Conservation (phyloP, 2,797 vertebrate species). For the Liasis olivaceus region DNA sequence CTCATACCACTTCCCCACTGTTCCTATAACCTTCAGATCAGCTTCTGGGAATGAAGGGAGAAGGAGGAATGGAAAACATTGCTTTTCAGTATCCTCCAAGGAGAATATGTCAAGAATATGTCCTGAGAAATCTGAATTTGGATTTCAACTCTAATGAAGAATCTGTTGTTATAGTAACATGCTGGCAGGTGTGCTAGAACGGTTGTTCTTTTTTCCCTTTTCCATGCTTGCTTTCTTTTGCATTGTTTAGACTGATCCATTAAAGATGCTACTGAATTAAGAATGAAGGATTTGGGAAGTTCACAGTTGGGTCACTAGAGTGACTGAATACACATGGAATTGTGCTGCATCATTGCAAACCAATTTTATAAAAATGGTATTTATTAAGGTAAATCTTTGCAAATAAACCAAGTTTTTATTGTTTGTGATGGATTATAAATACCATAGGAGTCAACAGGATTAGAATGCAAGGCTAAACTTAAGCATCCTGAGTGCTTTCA, state of each 20-base stretch:
- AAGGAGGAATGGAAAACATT: neutral
- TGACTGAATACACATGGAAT: neutral
- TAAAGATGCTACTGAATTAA: neutral
- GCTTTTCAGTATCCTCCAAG: neutral
- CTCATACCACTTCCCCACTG: too few relatives aligned
- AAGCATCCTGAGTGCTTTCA: neutral
- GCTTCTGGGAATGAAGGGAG: neutral
- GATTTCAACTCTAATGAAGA: neutral
- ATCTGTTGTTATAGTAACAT: neutral
- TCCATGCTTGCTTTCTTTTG: neutral
- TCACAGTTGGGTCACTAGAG: neutral
- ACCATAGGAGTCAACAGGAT: neutral
- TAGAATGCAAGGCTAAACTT: neutral
- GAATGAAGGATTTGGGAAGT: neutral
- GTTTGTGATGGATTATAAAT: neutral
- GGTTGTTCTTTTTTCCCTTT: neutral
- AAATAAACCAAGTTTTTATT: neutral
- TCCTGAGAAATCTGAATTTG: neutral
- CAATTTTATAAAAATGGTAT: neutral
- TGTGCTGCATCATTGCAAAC: neutral
- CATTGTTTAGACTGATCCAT: neutral
- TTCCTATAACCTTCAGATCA: neutral
- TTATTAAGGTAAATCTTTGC: neutral
- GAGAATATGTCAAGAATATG: neutral
- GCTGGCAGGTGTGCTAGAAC: neutral